Conservation (phyloP, 2,113 vertebrate genomes). For the Syngnathus floridae region DNA sequence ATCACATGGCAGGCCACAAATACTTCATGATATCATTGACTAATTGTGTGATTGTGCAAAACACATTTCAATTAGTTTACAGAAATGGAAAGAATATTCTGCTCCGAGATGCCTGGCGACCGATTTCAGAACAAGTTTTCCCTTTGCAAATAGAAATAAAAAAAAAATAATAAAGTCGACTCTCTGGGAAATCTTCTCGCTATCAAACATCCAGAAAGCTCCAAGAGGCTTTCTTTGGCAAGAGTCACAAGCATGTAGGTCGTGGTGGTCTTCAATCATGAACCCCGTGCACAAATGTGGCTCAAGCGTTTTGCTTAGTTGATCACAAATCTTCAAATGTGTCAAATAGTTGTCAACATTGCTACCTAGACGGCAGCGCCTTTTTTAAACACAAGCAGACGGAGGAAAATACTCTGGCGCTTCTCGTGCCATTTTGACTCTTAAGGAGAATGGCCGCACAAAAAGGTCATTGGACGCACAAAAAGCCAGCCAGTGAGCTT, state of each 20-base stretch:
- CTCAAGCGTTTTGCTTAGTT: slow-evolving; percentile 1
- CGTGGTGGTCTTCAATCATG: slow-evolving; percentile 1
- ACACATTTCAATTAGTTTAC: too few relatives aligned
- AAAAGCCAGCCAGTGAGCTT: too few relatives aligned
- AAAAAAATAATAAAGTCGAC: too few relatives aligned
- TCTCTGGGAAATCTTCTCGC: background rate
- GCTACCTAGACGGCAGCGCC: background rate
- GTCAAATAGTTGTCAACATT: background rate
- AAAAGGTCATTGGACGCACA: too few relatives aligned
- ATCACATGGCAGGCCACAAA: too few relatives aligned
- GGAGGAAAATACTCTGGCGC: background rate
- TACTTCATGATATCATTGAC: too few relatives aligned
- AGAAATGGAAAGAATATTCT: too few relatives aligned
- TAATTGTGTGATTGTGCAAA: too few relatives aligned
- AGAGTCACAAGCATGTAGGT: background rate
- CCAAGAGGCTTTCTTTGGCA: background rate
- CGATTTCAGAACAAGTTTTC: too few relatives aligned
- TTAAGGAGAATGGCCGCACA: too few relatives aligned
- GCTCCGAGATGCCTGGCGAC: too few relatives aligned
- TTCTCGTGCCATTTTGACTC: background rate
- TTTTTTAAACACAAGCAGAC: background rate
- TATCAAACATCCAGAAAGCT: background rate
- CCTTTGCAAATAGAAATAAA: background rate
- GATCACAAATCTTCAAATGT: slow-evolving; percentile 2
- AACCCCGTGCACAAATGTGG: slow-evolving; percentile 1